Percentiles rank a stretch among this genome's conserved stretches.
Evolutionary conservation across 2,113 vertebrate species (phyloP).

Genomic region (Solea senegalensis): DNA sequence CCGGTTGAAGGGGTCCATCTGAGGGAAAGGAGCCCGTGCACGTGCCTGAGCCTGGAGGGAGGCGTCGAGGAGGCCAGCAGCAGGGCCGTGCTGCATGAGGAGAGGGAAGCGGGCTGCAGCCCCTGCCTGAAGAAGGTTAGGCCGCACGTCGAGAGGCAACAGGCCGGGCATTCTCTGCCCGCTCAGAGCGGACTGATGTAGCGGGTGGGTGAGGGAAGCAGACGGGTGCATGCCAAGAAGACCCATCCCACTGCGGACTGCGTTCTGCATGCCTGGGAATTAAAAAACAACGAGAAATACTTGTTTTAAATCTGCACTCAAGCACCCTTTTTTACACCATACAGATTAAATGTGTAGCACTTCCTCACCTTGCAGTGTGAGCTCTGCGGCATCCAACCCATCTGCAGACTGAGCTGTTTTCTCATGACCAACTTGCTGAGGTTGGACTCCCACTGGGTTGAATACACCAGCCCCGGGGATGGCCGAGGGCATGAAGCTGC

Average conservation of each 20-base stretch:
- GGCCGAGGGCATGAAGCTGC: constrained; percentile 87
- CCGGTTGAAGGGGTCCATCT: constrained; percentile 88
- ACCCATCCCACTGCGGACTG: constrained; percentile 87
- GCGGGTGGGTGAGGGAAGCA: constrained; percentile 84
- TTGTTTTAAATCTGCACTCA: not conserved
- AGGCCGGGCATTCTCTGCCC: constrained; percentile 90
- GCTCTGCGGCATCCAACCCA: constrained; percentile 85
- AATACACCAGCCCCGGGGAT: constrained; percentile 88
- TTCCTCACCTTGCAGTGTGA: constrained; percentile 86
- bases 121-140: constrained; percentile 85
- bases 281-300: constrained; percentile 18
- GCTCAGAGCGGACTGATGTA: constrained; percentile 86
- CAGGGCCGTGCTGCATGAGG: constrained; percentile 88
- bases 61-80: constrained; percentile 83
- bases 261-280: constrained; percentile 87
- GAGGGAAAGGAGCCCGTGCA: constrained; percentile 88
- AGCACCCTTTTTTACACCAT: not conserved
- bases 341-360: not conserved
- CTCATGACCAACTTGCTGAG: constrained; percentile 80
- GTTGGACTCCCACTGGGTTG: constrained; percentile 84
- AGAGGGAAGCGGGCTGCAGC: constrained; percentile 88
- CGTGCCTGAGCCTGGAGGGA: constrained; percentile 86
- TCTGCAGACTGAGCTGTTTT: constrained; percentile 86
- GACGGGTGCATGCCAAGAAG: constrained; percentile 92
- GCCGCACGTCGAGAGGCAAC: constrained; percentile 90